A percentile compares a stretch with the other conserved stretches of the same genome.
phyloP scores from a whole-genome alignment of 2,888 invertebrate species.

The Isotomurus palustris region DNA sequence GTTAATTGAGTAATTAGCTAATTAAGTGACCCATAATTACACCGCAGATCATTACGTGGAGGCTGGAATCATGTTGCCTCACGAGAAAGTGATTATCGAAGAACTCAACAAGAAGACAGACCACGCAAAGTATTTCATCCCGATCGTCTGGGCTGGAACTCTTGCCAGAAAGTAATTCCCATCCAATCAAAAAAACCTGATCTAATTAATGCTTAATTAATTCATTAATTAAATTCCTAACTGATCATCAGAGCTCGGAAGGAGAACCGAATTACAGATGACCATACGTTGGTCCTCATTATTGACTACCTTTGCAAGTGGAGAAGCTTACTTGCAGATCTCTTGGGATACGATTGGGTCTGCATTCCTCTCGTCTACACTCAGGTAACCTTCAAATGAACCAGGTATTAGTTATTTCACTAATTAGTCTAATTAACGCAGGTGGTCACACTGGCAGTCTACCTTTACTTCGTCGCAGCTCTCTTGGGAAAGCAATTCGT shows the following conservation, averaged over 20 bases:
- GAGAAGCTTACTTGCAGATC: conserved; percentile 47
- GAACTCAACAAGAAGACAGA: conserved; percentile 47
- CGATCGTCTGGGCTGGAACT: conserved; percentile 50
- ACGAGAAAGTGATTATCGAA: conserved; percentile 49
- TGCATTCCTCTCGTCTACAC: conserved; percentile 50
- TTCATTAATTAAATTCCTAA: too few species aligned
- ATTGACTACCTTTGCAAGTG: conserved; percentile 52
- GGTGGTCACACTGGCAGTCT: conserved; percentile 55
- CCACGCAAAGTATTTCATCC: conserved; percentile 48
- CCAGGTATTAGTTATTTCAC: background rate
- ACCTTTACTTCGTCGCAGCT: conserved; percentile 53
- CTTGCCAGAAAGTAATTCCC: conserved; percentile 25
- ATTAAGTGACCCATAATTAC: too few species aligned
- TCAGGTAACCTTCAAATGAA: conserved; percentile 46
- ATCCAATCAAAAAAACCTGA: too few species aligned
- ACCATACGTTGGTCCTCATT: conserved; percentile 52
- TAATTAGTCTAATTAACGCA: conserved; percentile 47
- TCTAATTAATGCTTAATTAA: too few species aligned
- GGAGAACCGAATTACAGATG: conserved; percentile 48
- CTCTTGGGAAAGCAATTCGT: conserved; percentile 52
- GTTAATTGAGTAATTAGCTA: too few species aligned
- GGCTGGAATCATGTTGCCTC: conserved; percentile 49
- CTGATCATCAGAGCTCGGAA: conserved; percentile 46
- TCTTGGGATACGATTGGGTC: conserved; percentile 49
- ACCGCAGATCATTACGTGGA: conserved; percentile 50